Percentiles rank a stretch among this genome's conserved stretches.
Evolutionary conservation across 64 coral and sea anemone species (phyloP).

Genomic region (Stylophora pistillata): DNA sequence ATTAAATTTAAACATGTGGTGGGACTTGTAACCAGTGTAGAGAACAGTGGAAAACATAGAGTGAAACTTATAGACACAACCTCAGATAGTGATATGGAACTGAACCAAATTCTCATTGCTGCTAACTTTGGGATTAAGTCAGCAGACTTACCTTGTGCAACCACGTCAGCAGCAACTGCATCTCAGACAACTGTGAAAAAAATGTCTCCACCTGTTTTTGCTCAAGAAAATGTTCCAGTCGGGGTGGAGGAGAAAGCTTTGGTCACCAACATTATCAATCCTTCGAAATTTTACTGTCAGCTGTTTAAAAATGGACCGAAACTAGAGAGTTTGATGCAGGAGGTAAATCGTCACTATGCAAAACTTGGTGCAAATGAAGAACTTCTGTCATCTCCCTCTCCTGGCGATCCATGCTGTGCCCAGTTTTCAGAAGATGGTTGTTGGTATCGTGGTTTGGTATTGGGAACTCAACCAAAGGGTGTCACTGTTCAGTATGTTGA

Average conservation of each 20-base stretch:
- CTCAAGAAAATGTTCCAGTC: slow-evolving; percentile 49
- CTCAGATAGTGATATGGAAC: slow-evolving; percentile 78
- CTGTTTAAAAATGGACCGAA: slow-evolving; percentile 68
- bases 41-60: slow-evolving; percentile 64
- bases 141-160: background rate
- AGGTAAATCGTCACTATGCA: slow-evolving; percentile 67
- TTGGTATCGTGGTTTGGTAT: slow-evolving; percentile 89
- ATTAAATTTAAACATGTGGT: slow-evolving; percentile 91
- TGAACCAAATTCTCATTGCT: slow-evolving; percentile 83
- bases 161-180: background rate
- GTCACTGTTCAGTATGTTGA: slow-evolving; percentile 89
- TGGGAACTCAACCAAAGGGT: slow-evolving; percentile 14
- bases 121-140: slow-evolving; percentile 80
- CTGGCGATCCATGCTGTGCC: slow-evolving; percentile 88
- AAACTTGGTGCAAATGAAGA: slow-evolving; percentile 77
- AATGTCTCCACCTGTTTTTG: slow-evolving; percentile 17
- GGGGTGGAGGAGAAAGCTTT: slow-evolving; percentile 68
- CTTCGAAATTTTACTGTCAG: slow-evolving; percentile 89
- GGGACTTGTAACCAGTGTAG: slow-evolving; percentile 36
- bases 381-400: slow-evolving; percentile 59
- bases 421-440: slow-evolving; percentile 91
- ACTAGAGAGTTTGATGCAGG: slow-evolving; percentile 81
- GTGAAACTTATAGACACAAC: slow-evolving; percentile 91
- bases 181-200: slow-evolving; percentile 1
- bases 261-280: slow-evolving; percentile 66